phyloP scores from a whole-genome alignment of 2,797 vertebrate genomes.

The Hypotaenidia okinawae region DNA sequence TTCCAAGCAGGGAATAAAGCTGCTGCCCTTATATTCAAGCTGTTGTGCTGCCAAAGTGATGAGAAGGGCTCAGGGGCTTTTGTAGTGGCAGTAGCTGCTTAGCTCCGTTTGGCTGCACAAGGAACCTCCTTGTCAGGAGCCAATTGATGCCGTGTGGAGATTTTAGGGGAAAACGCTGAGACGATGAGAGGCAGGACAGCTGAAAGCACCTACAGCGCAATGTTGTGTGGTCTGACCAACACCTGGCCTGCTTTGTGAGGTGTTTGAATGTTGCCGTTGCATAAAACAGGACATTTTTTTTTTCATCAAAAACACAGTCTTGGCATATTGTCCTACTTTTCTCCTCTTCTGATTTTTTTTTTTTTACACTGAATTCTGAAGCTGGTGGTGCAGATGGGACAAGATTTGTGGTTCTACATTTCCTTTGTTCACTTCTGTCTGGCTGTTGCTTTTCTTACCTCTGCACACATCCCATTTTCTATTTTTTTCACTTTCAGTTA shows the following conservation, averaged over 20 bases:
- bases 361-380: neutral
- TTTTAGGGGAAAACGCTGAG: neutral
- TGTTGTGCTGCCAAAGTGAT: neutral
- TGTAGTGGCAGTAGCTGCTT: neutral
- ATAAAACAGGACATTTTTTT: neutral
- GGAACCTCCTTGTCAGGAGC: neutral
- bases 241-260: neutral
- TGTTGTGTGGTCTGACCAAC: neutral
- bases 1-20: neutral
- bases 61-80: neutral
- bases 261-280: neutral
- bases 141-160: neutral
- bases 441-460: neutral
- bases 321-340: neutral
- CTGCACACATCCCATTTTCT: accelerated
- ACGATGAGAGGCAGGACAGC: neutral
- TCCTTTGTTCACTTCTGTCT: neutral
- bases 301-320: slow-evolving; percentile 30
- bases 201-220: neutral
- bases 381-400: neutral
- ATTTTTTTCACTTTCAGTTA: neutral
- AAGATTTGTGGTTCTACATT: neutral
- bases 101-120: neutral
- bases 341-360: neutral
- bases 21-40: neutral